Conservation (phyloP, 2,888 invertebrate genomes). For the Parasteatoda lunata region DNA sequence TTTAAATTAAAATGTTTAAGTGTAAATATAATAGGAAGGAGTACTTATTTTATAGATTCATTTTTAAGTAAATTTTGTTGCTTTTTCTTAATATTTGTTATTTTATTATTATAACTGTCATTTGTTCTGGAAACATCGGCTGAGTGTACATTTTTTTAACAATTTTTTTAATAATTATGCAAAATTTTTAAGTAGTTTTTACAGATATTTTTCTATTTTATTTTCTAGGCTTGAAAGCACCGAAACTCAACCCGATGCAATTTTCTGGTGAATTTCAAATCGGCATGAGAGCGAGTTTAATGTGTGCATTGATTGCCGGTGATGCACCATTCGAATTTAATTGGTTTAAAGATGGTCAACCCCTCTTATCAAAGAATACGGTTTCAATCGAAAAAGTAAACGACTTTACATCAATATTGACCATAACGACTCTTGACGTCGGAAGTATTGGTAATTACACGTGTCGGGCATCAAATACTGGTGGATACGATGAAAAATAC, state of each 20-base stretch:
- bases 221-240: slow-evolving; percentile 8
- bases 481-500: slow-evolving; percentile 48
- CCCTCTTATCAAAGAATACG: not conserved
- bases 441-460: slow-evolving; percentile 58
- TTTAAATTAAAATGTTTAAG: too few species aligned
- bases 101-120: too few species aligned
- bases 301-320: slow-evolving; percentile 42
- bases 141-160: too few species aligned
- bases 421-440: slow-evolving; percentile 30
- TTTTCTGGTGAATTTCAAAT: slow-evolving; percentile 21
- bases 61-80: too few species aligned
- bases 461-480: slow-evolving; percentile 49
- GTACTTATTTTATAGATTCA: too few species aligned
- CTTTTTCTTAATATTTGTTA: too few species aligned
- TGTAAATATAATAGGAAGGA: too few species aligned
- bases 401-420: not conserved
- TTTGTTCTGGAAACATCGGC: too few species aligned
- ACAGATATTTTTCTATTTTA: too few species aligned
- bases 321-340: slow-evolving; percentile 39
- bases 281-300: slow-evolving; percentile 10
- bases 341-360: slow-evolving; percentile 56
- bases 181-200: too few species aligned
- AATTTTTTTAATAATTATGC: too few species aligned
- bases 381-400: slow-evolving; percentile 3
- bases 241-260: slow-evolving; percentile 39